These are phyloP conservation scores for Lethenteron reissneri DNA, from an alignment of 2,113 vertebrate genomes.

Conservation along the genomic window DNA sequence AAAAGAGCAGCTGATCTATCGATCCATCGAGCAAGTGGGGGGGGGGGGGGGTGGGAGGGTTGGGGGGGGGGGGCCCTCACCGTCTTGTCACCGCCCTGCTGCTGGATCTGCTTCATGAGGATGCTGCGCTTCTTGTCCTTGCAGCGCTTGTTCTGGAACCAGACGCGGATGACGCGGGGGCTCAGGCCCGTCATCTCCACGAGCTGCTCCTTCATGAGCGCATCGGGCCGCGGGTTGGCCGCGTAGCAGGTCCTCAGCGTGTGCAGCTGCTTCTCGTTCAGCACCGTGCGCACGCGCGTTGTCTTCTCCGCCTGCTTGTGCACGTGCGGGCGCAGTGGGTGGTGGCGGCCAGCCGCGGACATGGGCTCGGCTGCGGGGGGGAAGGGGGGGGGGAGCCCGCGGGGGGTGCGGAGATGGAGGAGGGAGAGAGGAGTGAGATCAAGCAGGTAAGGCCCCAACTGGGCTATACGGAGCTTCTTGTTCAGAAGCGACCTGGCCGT, in stretches of 20 bases:
- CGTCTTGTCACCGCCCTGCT: slow-evolving; percentile 68
- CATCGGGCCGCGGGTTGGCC: slow-evolving; percentile 85
- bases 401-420: background rate
- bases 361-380: slow-evolving; percentile 29
- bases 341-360: slow-evolving; percentile 32
- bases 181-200: slow-evolving; percentile 95
- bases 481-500: too few relatives aligned
- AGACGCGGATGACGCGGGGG: slow-evolving; percentile 81
- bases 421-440: too few relatives aligned
- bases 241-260: slow-evolving; percentile 86
- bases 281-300: slow-evolving; percentile 66
- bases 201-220: slow-evolving; percentile 94
- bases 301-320: slow-evolving; percentile 80
- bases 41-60: too few relatives aligned
- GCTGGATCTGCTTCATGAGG: slow-evolving; percentile 83
- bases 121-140: slow-evolving; percentile 90
- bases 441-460: too few relatives aligned
- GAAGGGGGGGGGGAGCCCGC: background rate
- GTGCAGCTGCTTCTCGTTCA: slow-evolving; percentile 94
- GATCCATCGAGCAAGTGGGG: too few relatives aligned
- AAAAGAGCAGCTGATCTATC: too few relatives aligned
- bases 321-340: slow-evolving; percentile 48
- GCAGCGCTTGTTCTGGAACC: slow-evolving; percentile 97
- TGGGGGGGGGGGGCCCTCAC: slow-evolving; percentile 22
- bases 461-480: too few relatives aligned